These are phyloP conservation scores for Onychomys leucogaster DNA, from an alignment of 2,797 vertebrate species.

Conservation along the genomic window DNA sequence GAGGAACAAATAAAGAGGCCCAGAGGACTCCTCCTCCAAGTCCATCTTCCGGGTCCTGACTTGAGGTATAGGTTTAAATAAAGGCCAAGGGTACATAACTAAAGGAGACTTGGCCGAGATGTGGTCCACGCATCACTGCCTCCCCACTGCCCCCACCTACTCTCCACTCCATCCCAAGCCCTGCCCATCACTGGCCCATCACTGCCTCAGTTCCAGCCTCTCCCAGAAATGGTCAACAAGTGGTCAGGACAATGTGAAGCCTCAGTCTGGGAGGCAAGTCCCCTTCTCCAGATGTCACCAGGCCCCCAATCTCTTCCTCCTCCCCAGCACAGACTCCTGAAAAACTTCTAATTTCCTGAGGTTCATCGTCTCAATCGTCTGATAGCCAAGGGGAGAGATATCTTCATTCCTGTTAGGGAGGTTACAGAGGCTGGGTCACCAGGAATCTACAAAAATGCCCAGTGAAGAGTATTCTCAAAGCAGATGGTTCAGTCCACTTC, in stretches of 20 bases:
- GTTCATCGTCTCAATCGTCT: background rate
- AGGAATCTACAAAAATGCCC: background rate
- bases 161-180: too few relatives aligned
- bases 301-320: background rate
- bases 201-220: background rate
- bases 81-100: background rate
- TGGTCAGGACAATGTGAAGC: background rate
- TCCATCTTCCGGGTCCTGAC: background rate
- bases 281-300: background rate
- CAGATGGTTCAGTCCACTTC: background rate
- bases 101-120: background rate
- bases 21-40: background rate
- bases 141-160: too few relatives aligned
- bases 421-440: background rate
- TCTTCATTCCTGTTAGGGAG: background rate
- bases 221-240: background rate
- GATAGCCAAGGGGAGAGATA: background rate
- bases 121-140: background rate
- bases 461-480: background rate
- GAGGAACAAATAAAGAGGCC: background rate
- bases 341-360: background rate
- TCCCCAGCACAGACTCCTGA: background rate
- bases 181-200: background rate
- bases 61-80: background rate
- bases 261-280: background rate